These are phyloP conservation scores for Biston stratarius DNA, from an alignment of 2,888 invertebrate genomes.

Conservation along the genomic window DNA sequence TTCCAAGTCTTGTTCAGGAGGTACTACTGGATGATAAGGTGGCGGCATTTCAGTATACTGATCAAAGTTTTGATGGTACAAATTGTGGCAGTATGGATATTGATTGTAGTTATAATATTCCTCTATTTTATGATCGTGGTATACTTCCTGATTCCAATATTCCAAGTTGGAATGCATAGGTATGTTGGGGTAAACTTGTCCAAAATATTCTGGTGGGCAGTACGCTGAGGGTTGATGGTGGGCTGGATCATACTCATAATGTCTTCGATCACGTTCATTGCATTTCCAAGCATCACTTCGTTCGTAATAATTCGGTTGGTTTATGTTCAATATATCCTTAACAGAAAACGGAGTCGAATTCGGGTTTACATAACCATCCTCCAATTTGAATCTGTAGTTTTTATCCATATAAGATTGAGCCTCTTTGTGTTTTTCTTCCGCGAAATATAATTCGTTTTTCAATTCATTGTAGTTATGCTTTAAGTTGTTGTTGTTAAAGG, in stretches of 20 bases:
- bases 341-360: slow-evolving; percentile 75
- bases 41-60: slow-evolving; percentile 57
- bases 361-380: slow-evolving; percentile 59
- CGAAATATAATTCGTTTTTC: slow-evolving; percentile 66
- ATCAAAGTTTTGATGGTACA: slow-evolving; percentile 73
- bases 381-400: slow-evolving; percentile 65
- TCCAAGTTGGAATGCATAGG: slow-evolving; percentile 69
- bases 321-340: slow-evolving; percentile 76
- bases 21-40: slow-evolving; percentile 51
- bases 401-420: slow-evolving; percentile 46
- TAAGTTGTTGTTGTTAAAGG: slow-evolving; percentile 68
- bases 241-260: slow-evolving; percentile 65
- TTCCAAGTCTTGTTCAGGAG: slow-evolving; percentile 51
- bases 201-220: slow-evolving; percentile 67
- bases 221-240: slow-evolving; percentile 66
- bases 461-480: slow-evolving; percentile 70
- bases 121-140: slow-evolving; percentile 72
- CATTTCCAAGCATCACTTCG: slow-evolving; percentile 71
- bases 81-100: slow-evolving; percentile 68
- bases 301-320: slow-evolving; percentile 70
- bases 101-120: slow-evolving; percentile 73
- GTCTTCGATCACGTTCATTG: slow-evolving; percentile 63
- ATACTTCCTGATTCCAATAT: slow-evolving; percentile 72
- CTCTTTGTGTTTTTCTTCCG: slow-evolving; percentile 59
- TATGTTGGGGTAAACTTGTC: slow-evolving; percentile 68